Conservation (phyloP, 2,888 invertebrate species). For the Lymantria monacha region DNA sequence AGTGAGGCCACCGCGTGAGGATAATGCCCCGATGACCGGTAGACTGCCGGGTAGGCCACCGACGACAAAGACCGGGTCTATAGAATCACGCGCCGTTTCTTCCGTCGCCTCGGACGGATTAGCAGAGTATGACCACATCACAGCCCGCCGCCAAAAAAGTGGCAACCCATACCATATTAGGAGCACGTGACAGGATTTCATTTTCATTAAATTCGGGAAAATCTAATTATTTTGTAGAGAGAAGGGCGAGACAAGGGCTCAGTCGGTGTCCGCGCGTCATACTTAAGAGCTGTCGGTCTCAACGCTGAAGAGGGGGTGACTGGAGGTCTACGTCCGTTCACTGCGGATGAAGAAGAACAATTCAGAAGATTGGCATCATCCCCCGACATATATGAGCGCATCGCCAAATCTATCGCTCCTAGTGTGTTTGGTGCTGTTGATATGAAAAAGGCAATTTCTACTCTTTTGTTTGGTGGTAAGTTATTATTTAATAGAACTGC, state of each 20-base stretch:
- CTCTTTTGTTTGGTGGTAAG: conserved; percentile 94
- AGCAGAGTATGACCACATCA: no score
- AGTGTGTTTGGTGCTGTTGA: conserved; percentile 97
- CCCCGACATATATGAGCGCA: conserved; percentile 93
- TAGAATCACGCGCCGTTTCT: not conserved
- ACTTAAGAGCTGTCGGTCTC: conserved; percentile 96
- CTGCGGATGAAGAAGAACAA: conserved; percentile 83
- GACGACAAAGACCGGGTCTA: no score
- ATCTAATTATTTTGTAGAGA: conserved; percentile 57
- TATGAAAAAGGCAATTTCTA: conserved; percentile 98
- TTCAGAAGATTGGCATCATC: conserved; percentile 92
- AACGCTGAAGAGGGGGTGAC: conserved; percentile 91
- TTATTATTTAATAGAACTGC: not conserved
- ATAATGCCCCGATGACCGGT: no score
- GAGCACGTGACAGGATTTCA: no score
- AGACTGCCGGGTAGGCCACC: no score
- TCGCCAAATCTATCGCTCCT: conserved; percentile 96
- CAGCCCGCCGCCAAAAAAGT: no score
- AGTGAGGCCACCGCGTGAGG: no score
- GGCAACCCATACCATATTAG: no score
- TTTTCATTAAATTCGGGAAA: no score
- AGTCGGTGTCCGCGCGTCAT: conserved; percentile 96
- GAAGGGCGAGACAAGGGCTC: conserved; percentile 89
- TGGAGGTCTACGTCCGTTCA: conserved; percentile 83
- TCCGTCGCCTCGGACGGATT: no score